Conservation (phyloP, 2,113 vertebrate genomes). For the Tachysurus fulvidraco region DNA sequence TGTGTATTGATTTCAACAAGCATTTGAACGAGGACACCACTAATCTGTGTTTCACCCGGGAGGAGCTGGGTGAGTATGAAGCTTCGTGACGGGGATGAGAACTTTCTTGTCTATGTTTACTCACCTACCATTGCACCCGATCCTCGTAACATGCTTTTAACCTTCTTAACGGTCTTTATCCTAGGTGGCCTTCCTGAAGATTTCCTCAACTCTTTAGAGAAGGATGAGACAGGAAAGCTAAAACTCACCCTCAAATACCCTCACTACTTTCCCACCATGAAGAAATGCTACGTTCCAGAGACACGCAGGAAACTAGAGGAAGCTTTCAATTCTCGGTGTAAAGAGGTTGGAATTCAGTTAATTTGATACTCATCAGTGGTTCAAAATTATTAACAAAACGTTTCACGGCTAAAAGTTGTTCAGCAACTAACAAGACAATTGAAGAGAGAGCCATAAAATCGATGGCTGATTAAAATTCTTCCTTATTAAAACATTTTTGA, state of each 20-base stretch:
- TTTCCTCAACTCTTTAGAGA: conserved; percentile 89
- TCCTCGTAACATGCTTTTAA: too few relatives aligned
- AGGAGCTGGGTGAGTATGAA: conserved; percentile 83
- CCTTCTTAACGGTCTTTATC: not conserved
- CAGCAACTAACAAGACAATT: not conserved
- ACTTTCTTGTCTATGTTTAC: not conserved
- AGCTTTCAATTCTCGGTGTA: conserved; percentile 95
- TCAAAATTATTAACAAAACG: too few relatives aligned
- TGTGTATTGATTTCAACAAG: conserved; percentile 97
- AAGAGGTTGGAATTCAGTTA: conserved; percentile 75
- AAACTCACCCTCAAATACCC: conserved; percentile 96
- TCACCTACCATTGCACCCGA: not conserved
- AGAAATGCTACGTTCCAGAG: conserved; percentile 91
- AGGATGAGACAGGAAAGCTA: conserved; percentile 77
- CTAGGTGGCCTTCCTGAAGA: conserved; percentile 93
- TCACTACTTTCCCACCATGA: conserved; percentile 95
- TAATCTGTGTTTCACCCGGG: conserved; percentile 79
- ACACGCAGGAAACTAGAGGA: conserved; percentile 85
- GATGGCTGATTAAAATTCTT: not conserved
- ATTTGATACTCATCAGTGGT: not conserved
- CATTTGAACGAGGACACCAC: conserved; percentile 95
- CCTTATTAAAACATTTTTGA: not conserved
- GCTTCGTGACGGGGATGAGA: not conserved
- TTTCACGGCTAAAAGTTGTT: too few relatives aligned
- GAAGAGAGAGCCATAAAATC: not conserved